A percentile compares a stretch with the other conserved stretches of the same genome.
phyloP scores from a whole-genome alignment of 2,113 vertebrate species.

The Perognathus longimembris region DNA sequence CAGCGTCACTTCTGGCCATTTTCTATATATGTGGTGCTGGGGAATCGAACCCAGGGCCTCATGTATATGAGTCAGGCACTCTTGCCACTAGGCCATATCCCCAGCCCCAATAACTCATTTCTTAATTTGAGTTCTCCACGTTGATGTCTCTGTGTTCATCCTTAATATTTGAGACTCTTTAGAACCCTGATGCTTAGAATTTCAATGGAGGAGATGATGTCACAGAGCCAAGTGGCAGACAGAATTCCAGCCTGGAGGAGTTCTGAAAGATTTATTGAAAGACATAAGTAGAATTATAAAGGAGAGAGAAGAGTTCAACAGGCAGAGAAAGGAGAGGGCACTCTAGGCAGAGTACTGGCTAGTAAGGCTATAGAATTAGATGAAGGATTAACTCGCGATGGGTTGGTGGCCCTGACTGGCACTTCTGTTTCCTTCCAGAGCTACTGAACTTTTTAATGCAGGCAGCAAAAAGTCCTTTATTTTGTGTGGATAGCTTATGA shows the following conservation, averaged over 20 bases:
- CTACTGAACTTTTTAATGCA: background rate
- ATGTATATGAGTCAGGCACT: too few species aligned
- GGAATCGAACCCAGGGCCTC: too few species aligned
- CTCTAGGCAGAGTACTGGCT: background rate
- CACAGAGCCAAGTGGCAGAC: rapidly evolving
- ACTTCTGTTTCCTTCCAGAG: background rate
- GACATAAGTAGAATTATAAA: background rate
- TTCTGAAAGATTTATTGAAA: background rate
- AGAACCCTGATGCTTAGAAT: background rate
- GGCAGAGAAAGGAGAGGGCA: background rate
- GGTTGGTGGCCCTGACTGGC: too few species aligned
- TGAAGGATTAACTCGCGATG: background rate
- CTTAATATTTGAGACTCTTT: background rate
- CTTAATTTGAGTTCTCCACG: background rate
- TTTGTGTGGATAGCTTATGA: background rate
- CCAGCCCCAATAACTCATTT: too few species aligned
- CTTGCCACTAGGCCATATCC: too few species aligned
- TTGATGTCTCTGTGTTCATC: background rate
- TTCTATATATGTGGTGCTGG: too few species aligned
- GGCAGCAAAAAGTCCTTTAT: background rate
- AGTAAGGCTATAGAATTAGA: background rate
- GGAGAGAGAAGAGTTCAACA: background rate
- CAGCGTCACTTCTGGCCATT: too few species aligned
- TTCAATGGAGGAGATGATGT: background rate
- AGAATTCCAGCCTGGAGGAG: rapidly evolving